Base-by-base conservation (phyloP, 2,888 invertebrate genomes). In the Omphaloscelis lunosa region DNA sequence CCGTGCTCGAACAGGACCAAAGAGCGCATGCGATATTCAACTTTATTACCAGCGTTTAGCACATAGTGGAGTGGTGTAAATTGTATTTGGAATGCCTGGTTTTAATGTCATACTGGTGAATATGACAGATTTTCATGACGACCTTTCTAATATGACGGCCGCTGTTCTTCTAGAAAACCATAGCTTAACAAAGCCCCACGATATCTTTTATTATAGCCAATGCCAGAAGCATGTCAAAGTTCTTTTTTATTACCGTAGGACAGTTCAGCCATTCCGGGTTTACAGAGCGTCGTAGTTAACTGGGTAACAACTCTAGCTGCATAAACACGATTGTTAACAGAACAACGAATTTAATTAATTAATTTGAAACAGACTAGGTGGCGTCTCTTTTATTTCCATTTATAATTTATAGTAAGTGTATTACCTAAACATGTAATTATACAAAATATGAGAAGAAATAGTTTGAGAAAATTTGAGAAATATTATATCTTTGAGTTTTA, bases 241-340 rank as follows among this genome's bases (percentile, higher is more conserved):
- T 62, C 4, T 78, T 66, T 63, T 77, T 77, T 79, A 79, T 48
- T 15, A 69, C n/a, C 23, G 29, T 45, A 34, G 34, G 45, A 23
- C 53, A 39, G 41, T 77, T 67, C 45, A 53, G 53, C 27, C 61
- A 62, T 79, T 70, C 12, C 3, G 17, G 9, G 20, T 39, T 39
- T 56, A 79, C 23, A 20, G 12, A 79, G 27, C 48, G 34, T 61
- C 61, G 61, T 39, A 34, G 20, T 71, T 77, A 80, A 70, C 41
- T 61, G 17, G 12, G 12, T 53, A 67, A 77, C 34, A 53, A 70
- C 27, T 62, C 15, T 17, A 20, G 34, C 17, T 34, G 41, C 34
- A 53, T 79, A 62, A 29, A 59, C 12, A 27, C 48, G 9, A 78
- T 58, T 76, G 34, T 39, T 59, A 29, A 29, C 17, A 58, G 11